Evolutionary conservation across 2,113 vertebrate genomes (phyloP), one percentile per base, ranked within the genome.

Genomic region (Ceyx cyanopectus): DNA sequence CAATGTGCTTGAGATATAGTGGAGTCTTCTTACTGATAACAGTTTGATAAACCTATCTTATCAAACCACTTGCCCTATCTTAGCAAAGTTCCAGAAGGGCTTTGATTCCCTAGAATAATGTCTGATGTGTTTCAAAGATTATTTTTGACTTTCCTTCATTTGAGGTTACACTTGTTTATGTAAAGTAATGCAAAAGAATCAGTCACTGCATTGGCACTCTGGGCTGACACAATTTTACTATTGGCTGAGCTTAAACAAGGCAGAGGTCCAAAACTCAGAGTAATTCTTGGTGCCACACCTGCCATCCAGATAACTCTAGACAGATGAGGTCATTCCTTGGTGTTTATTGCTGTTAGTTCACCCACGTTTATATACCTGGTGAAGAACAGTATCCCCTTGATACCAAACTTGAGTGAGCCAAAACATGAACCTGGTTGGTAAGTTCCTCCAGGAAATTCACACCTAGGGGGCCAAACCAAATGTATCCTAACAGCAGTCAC

Each of bases 241-340:
- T 41, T 91, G 85, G 76, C 61, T 79, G 32, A 32, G 32, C 32
- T 32, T 32, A 32, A 80, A 80, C 24, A 48, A 84, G 91, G 87
- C 87, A 87, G 48, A 21, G 81, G 21, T 85, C 63, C 69, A 90
- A 90, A 83, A 63, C 45, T 74, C n/a, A 32, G 12, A 53, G 53
- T 78, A 79, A 32, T 61, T 70, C 62, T 62, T 46, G 43, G 9
- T 87, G 88, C 65, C 73, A 85, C 37, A 45, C 66, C 85, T 94
- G 66, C 66, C 54, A 56, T 76, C 66, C 84, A 92, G 66, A 40
- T 91, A 85, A 15, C 50, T 91, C 16, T 58, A 78, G 26, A 60
- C 2, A 83, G 62, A 58, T 91, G 81, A 90, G 58, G 34, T 94
- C 45, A 90, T 91, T 93, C 23, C 58, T 89, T 95, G 82, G 62